Base-by-base conservation (phyloP, 2,888 invertebrate genomes). In the Drosophila glabriapex region DNA sequence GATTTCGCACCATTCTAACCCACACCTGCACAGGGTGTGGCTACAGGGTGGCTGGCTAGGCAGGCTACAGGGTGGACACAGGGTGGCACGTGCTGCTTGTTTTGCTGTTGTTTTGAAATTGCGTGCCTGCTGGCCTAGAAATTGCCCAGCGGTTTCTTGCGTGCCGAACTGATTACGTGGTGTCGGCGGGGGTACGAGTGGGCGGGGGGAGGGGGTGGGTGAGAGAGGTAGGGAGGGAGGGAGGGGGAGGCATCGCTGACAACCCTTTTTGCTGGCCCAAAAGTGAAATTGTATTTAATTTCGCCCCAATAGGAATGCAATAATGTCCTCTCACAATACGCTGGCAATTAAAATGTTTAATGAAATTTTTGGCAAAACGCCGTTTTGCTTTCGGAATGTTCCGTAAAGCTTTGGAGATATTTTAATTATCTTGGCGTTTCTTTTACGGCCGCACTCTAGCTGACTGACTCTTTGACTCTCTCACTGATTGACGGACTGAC, bases 101-200 rank as follows among this genome's bases (percentile, higher is more conserved):
- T 46, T 46, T 85, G 82, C 89, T 91, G 91, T 89, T 86, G 80
- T 89, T 91, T 89, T 85, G 82, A 90, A 91, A 89, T 91, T 91
- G 91, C 91, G 91, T 92, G 91, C 82, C 82, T 66, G 68, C 43
- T 58, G 62, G 62, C 19, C 56, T 52, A 55, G 63, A 53, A 46
- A 58, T 43, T 67, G 52, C 31, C 25, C 41, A 61, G 39, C 53
- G 60, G 41, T 29, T 49, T 66, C 46, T 86, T 81, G 85, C 87
- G 85, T 87, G 87, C 76, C 73, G 66, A 87, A 83, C 73, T 85
- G 76, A 89, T 85, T 83, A 80, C 73, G 54, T 29, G 7, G 41
- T 31, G 25, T 46, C 16, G 46, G 9, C 16, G 9, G 4, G 22
- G 37, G 60, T n/a, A 22, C 29, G 16, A 16, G 35, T 35, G 9